These are phyloP conservation scores for Hyles vespertilio DNA, from an alignment of 1,140 invertebrate species.

Conservation along the genomic window DNA sequence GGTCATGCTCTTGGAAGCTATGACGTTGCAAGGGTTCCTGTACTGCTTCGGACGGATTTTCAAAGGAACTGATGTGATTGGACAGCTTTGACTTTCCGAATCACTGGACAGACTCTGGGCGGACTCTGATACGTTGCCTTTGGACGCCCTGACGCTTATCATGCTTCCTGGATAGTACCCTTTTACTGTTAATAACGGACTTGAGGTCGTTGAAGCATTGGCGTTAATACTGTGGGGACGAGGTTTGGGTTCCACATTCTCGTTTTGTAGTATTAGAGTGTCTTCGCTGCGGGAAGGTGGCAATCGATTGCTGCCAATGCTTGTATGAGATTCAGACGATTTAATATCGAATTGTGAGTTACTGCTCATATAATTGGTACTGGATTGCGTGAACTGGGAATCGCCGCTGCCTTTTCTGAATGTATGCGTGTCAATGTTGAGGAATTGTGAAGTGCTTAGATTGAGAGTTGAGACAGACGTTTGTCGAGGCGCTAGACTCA, in stretches of 20 bases:
- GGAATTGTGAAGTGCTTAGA: conserved; percentile 72
- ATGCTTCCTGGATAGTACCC: conserved; percentile 78
- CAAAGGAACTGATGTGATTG: conserved; percentile 59
- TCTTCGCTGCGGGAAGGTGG: conserved; percentile 88
- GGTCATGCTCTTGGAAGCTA: conserved; percentile 76
- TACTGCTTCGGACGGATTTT: conserved; percentile 72
- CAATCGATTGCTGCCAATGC: conserved; percentile 66
- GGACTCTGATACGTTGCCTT: conserved; percentile 72
- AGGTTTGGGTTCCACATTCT: conserved; percentile 71
- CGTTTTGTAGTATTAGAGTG: conserved; percentile 79
- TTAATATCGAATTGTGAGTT: conserved; percentile 66
- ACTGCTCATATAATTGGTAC: conserved; percentile 67
- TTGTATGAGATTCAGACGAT: conserved; percentile 49
- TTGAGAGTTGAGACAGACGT: conserved; percentile 70
- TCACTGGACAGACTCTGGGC: conserved; percentile 80
- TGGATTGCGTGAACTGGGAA: conserved; percentile 73
- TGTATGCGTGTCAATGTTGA: conserved; percentile 66
- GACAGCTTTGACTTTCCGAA: conserved; percentile 76
- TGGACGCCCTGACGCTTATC: conserved; percentile 77
- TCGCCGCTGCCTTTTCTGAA: conserved; percentile 81
- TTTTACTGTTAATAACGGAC: conserved; percentile 79
- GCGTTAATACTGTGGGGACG: conserved; percentile 71
- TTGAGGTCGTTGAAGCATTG: conserved; percentile 80
- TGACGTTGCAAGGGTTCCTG: conserved; percentile 52
- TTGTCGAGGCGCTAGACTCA: conserved; percentile 76